Evolutionary conservation across 2,113 vertebrate genomes (phyloP).

Genomic region (Mungos mungo): DNA sequence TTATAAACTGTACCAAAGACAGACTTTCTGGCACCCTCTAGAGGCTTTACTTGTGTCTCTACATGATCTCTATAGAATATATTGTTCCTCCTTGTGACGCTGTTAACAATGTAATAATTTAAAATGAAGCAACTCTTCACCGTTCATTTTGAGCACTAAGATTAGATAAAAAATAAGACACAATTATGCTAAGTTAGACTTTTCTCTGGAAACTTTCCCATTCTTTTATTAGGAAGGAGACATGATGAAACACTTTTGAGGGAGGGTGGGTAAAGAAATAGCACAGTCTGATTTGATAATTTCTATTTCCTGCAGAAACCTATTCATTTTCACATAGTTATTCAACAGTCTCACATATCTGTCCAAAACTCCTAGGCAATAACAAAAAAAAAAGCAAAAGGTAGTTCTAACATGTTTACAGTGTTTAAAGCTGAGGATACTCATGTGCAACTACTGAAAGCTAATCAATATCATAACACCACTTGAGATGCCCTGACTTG

Average conservation of each 20-base stretch:
- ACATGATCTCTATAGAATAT: not conserved
- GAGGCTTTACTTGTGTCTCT: slow-evolving; percentile 64
- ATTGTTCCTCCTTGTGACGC: not conserved
- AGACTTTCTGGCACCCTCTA: slow-evolving; percentile 79
- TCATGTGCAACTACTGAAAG: not conserved
- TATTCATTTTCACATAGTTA: not conserved
- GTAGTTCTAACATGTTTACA: not conserved
- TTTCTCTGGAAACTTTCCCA: not conserved
- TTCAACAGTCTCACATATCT: not conserved
- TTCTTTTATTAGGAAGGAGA: not conserved
- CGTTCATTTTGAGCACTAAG: not conserved
- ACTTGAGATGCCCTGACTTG: not conserved
- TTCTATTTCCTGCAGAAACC: not conserved
- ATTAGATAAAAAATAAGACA: not conserved
- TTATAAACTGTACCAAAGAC: not conserved
- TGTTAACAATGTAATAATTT: not conserved
- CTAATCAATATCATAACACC: not conserved
- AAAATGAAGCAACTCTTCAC: not conserved
- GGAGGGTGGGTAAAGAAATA: not conserved
- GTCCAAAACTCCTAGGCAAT: not conserved
- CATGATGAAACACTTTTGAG: not conserved
- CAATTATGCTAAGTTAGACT: not conserved
- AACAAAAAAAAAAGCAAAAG: not conserved
- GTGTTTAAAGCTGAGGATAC: not conserved
- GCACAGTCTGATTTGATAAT: not conserved